phyloP scores from a whole-genome alignment of 1,140 invertebrate genomes.

The Chymomyza costata region DNA sequence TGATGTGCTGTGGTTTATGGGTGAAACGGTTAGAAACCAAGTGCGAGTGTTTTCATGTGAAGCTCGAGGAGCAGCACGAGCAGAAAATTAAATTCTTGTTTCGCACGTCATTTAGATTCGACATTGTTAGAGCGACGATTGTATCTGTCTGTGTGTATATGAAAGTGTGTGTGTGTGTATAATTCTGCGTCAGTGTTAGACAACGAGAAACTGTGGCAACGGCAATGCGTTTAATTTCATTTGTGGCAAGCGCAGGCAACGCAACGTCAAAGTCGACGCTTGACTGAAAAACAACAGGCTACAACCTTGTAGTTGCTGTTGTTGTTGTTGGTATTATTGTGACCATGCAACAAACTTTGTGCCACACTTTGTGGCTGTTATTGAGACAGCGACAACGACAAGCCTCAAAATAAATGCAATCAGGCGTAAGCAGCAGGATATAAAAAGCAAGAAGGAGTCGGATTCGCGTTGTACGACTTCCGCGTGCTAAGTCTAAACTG shows the following conservation, averaged over 20 bases:
- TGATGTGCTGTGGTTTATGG: constrained; percentile 3
- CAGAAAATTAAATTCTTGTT: constrained; percentile 74
- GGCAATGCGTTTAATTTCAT: constrained; percentile 68
- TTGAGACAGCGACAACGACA: constrained; percentile 41
- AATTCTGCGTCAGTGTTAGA: constrained; percentile 18
- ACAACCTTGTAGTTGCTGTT: not conserved
- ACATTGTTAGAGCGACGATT: constrained; percentile 37
- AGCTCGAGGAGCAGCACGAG: constrained; percentile 27
- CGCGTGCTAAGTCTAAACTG: no score
- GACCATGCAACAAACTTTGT: constrained; percentile 26
- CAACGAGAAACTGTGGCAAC: constrained; percentile 32
- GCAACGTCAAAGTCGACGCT: constrained; percentile 11
- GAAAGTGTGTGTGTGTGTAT: constrained; percentile 5
- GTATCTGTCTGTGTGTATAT: constrained; percentile 10
- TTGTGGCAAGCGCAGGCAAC: constrained; percentile 27
- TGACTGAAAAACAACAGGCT: constrained; percentile 17
- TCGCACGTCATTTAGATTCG: constrained; percentile 73
- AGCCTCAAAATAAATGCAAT: constrained; percentile 46
- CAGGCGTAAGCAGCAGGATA: constrained; percentile 31
- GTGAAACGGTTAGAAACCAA: no score
- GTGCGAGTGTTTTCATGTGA: constrained; percentile 29
- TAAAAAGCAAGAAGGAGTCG: constrained; percentile 39
- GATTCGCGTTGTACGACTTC: no score
- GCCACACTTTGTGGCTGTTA: constrained; percentile 33
- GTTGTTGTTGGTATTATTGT: constrained; percentile 13